Evolutionary conservation across 2,113 vertebrate species (phyloP).

Genomic region (Gulo gulo): DNA sequence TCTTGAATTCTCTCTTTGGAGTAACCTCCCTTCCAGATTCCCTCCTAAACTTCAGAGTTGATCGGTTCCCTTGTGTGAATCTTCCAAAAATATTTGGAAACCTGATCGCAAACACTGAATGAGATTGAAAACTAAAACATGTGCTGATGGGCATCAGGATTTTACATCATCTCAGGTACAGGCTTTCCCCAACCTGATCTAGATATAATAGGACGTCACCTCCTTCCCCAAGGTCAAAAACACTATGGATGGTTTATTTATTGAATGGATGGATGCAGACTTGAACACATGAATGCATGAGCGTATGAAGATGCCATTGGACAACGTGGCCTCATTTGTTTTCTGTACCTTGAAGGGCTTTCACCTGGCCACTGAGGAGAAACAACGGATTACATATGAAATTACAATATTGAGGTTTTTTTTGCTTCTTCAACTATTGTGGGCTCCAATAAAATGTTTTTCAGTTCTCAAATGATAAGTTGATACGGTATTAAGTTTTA

Average conservation of each 20-base stretch:
- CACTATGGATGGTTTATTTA: neutral
- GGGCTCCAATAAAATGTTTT: neutral
- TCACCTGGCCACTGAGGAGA: neutral
- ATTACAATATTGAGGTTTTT: neutral
- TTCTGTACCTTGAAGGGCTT: neutral
- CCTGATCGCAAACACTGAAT: neutral
- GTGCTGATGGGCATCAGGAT: neutral
- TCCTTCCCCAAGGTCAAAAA: neutral
- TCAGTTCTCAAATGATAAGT: neutral
- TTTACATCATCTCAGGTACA: neutral
- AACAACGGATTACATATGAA: neutral
- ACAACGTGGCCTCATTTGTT: neutral
- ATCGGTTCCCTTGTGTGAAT: neutral
- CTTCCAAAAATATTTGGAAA: neutral
- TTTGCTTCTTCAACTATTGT: neutral
- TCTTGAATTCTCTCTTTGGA: neutral
- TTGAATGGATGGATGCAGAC: neutral
- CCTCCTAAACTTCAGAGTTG: neutral
- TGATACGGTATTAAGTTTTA: neutral
- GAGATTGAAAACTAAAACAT: neutral
- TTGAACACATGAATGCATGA: neutral
- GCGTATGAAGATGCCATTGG: neutral
- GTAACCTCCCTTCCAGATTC: neutral
- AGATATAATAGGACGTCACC: neutral
- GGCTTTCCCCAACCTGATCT: neutral